Evolutionary conservation across 1,140 invertebrate genomes (phyloP), one percentile per base, ranked within the genome.

Genomic region (Pomacea maculata): DNA sequence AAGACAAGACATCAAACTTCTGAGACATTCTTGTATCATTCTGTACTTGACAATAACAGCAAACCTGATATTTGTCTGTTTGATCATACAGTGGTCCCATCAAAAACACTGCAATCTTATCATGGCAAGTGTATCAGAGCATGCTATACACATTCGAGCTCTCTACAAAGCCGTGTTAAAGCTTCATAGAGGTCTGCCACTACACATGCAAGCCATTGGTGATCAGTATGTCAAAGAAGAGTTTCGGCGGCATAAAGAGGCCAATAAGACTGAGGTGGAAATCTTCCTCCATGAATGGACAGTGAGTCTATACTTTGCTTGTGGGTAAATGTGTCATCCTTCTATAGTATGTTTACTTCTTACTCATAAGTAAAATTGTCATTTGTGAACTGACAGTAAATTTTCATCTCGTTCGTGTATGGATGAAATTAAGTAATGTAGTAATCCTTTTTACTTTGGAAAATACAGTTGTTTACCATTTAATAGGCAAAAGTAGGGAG

Each of bases 211-310:
- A 85, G 88, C 88, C 6, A 72, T 92, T 21, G 92, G 92, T n/a
- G 95, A 96, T 87, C 93, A 94, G 89, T 98, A 98, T 91, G 95
- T 95, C 0, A 94, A 94, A 86, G 96, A 97, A 85, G 97, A 98
- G 91, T 98, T 98, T 90, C 94, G 94, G 85, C 91, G 95, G 74
- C 96, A 98, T 88, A 96, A 97, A 89, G 94, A 92, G n/a, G 96
- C 95, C 83, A 94, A 93, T 78, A 90, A 92, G 17, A 91, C 93
- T 74, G 95, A 96, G 90, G 93, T 95, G 17, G 89, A 93, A 52
- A 92, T 95, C 81, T 98, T 98, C 89, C 94, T 98, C 90, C 94
- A 93, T 55, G 96, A 97, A 92, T 98, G 97, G 97, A 95, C 95
- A 67, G 96, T 97, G 92, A 94, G 94, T 92, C 2, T 70, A 21